phyloP scores from a whole-genome alignment of 2,113 vertebrate genomes.

The Ginglymostoma cirratum region DNA sequence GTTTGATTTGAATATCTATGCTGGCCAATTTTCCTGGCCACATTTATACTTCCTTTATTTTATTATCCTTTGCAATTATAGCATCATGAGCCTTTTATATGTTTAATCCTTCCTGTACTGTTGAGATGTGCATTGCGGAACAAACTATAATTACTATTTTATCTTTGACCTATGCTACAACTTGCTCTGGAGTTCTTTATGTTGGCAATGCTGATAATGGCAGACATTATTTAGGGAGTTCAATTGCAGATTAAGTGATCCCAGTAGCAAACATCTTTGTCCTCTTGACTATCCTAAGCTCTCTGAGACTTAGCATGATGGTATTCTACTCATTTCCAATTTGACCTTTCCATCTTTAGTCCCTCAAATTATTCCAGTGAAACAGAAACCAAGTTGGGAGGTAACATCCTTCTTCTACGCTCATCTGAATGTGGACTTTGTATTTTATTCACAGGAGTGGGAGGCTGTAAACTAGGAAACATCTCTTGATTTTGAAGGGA shows the following conservation, averaged over 20 bases:
- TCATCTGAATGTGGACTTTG: neutral
- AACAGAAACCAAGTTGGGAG: neutral
- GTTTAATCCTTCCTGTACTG: neutral
- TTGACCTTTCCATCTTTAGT: neutral
- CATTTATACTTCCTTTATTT: neutral
- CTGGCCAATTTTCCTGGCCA: neutral
- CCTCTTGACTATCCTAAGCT: neutral
- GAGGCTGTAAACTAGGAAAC: neutral
- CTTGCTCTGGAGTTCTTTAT: neutral
- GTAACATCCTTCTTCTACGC: neutral
- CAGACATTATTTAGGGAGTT: neutral
- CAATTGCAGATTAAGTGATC: neutral
- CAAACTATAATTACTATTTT: constrained; percentile 8
- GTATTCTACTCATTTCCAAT: neutral
- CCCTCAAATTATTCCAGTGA: neutral
- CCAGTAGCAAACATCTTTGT: neutral
- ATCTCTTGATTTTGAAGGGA: neutral
- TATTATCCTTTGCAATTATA: neutral
- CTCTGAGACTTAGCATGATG: neutral
- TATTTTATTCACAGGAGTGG: neutral
- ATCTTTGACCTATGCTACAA: neutral
- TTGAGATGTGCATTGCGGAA: neutral
- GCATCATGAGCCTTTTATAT: neutral
- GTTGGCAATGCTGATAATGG: neutral
- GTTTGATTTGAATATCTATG: neutral